Percentiles rank a stretch among this genome's conserved stretches.
Conservation (phyloP, 2,888 invertebrate species). For the Endomychus coccineus region DNA sequence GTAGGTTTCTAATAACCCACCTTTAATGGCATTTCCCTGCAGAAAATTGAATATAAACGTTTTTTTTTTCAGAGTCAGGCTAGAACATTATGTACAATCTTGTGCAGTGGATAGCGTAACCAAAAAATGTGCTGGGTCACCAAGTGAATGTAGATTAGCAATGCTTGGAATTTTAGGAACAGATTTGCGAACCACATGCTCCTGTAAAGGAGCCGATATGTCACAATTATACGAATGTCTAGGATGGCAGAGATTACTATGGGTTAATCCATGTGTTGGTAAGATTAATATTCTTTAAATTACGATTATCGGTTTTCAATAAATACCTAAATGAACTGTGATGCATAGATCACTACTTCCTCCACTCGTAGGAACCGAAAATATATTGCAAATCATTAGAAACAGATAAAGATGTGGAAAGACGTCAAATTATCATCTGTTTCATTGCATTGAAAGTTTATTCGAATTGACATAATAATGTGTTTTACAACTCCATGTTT, state of each 20-base stretch:
- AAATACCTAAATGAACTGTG: no score
- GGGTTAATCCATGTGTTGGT: slow-evolving; percentile 93
- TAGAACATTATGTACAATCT: slow-evolving; percentile 84
- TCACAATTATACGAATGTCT: slow-evolving; percentile 80
- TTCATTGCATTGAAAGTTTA: no score
- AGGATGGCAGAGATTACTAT: slow-evolving; percentile 82
- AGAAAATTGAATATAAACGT: not conserved
- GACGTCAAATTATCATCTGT: no score
- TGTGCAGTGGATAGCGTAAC: slow-evolving; percentile 88
- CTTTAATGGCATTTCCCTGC: slow-evolving; percentile 1
- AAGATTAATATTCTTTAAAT: slow-evolving; percentile 43
- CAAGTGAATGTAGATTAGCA: slow-evolving; percentile 76
- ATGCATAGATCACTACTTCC: no score
- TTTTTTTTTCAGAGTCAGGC: slow-evolving; percentile 53
- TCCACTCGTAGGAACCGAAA: no score
- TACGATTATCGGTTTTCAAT: no score
- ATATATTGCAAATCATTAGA: no score
- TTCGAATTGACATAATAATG: no score
- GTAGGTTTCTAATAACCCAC: slow-evolving; percentile 45
- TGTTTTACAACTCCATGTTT: no score
- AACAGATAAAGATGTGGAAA: no score
- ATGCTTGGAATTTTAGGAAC: slow-evolving; percentile 85
- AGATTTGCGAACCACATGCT: slow-evolving; percentile 79
- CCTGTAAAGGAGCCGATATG: slow-evolving; percentile 80
- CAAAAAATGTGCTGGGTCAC: slow-evolving; percentile 80